Evolutionary conservation across 2,113 vertebrate genomes (phyloP).

Genomic region (Pomatostomus ruficeps): DNA sequence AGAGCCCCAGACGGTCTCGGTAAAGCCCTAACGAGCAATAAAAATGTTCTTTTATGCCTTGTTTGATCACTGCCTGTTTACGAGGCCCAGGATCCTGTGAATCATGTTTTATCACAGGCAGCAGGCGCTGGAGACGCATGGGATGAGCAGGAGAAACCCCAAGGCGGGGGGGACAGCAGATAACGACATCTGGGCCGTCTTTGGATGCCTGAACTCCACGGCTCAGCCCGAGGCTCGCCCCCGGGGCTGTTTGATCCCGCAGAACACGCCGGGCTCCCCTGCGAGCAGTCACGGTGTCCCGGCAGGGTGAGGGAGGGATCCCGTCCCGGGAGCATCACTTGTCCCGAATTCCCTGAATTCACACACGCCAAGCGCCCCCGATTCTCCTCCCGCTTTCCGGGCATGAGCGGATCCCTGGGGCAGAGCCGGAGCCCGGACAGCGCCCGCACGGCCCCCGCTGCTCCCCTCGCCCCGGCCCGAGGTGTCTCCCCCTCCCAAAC

Average conservation of each 20-base stretch:
- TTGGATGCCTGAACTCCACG: background rate
- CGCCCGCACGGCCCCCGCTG: accelerated
- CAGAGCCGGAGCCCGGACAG: background rate
- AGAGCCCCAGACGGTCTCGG: background rate
- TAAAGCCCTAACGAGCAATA: background rate
- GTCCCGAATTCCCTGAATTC: accelerated
- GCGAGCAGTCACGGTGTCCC: accelerated
- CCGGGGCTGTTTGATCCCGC: background rate
- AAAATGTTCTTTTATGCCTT: background rate
- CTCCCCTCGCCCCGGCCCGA: accelerated
- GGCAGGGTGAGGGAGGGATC: background rate
- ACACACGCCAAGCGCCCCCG: accelerated
- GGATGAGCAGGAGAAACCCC: background rate
- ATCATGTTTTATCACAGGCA: background rate
- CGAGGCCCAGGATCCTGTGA: background rate
- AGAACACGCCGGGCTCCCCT: accelerated
- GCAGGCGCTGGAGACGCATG: background rate
- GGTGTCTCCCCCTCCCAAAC: background rate
- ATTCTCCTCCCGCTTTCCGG: background rate
- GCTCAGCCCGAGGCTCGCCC: background rate
- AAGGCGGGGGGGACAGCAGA: background rate
- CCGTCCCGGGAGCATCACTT: accelerated
- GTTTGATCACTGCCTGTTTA: background rate
- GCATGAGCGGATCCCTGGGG: accelerated
- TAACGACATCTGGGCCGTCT: background rate